A percentile compares a stretch with the other conserved stretches of the same genome.
phyloP scores from a whole-genome alignment of 2,888 invertebrate species.

The Orthosia gracilis region DNA sequence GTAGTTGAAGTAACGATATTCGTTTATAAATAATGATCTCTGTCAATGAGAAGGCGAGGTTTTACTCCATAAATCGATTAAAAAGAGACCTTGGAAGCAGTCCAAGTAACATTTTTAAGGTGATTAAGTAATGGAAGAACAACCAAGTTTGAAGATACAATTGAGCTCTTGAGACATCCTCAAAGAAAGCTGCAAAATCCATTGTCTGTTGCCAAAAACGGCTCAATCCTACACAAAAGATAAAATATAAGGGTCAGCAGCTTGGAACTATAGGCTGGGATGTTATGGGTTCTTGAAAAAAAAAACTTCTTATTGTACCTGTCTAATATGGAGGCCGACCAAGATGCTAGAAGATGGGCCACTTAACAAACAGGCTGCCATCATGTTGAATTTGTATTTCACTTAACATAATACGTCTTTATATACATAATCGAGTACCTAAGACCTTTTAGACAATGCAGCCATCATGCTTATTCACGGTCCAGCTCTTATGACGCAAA shows the following conservation, averaged over 20 bases:
- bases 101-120: constrained; percentile 1
- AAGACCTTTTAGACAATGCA: constrained; percentile 58
- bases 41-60: constrained; percentile 25
- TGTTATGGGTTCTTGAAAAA: not conserved
- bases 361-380: not conserved
- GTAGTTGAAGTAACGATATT: constrained; percentile 29
- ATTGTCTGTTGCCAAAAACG: not conserved
- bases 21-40: constrained; percentile 35
- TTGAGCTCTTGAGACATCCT: not conserved
- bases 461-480: constrained; percentile 69
- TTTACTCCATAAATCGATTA: constrained; percentile 11
- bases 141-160: not conserved
- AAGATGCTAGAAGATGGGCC: not conserved
- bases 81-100: constrained; percentile 17
- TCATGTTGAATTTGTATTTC: constrained; percentile 5
- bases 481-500: constrained; percentile 68
- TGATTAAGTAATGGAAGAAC: not conserved
- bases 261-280: not conserved
- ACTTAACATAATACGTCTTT: constrained; percentile 13
- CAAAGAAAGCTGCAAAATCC: not conserved
- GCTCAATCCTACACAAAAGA: not conserved
- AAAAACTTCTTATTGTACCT: not conserved
- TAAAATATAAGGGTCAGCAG: not conserved
- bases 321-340: not conserved
- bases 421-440: constrained; percentile 7